These are phyloP conservation scores for Laterallus jamaicensis DNA, from an alignment of 2,113 vertebrate species.

Conservation along the genomic window DNA sequence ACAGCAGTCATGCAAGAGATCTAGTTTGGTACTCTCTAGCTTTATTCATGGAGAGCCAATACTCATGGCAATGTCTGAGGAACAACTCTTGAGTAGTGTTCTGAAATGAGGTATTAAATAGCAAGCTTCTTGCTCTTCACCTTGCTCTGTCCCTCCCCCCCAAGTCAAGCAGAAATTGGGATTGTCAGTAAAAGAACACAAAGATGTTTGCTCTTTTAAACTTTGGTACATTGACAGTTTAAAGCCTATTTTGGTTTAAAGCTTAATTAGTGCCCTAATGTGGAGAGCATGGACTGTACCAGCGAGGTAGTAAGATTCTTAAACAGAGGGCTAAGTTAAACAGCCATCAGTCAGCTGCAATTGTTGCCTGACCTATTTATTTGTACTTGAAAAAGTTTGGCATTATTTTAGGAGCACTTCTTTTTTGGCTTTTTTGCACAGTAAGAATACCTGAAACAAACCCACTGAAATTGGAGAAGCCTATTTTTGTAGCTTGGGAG, in stretches of 20 bases:
- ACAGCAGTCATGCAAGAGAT: background rate
- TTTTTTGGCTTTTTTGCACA: background rate
- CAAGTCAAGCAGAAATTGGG: background rate
- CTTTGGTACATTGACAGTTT: background rate
- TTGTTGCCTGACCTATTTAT: background rate
- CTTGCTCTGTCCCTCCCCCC: background rate
- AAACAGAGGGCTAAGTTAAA: background rate
- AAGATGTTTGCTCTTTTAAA: background rate
- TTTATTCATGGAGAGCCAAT: background rate
- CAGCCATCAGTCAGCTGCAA: background rate
- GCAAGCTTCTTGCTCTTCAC: background rate
- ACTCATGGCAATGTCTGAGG: background rate
- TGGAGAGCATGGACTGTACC: background rate
- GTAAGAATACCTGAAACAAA: constrained; percentile 7
- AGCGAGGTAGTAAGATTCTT: background rate
- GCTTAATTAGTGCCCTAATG: background rate
- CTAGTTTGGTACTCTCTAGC: background rate
- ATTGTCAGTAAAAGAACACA: background rate
- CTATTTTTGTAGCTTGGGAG: constrained; percentile 24
- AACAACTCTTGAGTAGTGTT: background rate
- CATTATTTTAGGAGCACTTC: background rate
- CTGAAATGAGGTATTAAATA: background rate
- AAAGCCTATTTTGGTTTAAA: background rate
- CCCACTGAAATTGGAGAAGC: constrained; percentile 28
- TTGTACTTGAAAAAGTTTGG: background rate